Evolutionary conservation across 2,888 invertebrate species (phyloP), one percentile per base, ranked within the genome.

Genomic region (Gortyna flavago): DNA sequence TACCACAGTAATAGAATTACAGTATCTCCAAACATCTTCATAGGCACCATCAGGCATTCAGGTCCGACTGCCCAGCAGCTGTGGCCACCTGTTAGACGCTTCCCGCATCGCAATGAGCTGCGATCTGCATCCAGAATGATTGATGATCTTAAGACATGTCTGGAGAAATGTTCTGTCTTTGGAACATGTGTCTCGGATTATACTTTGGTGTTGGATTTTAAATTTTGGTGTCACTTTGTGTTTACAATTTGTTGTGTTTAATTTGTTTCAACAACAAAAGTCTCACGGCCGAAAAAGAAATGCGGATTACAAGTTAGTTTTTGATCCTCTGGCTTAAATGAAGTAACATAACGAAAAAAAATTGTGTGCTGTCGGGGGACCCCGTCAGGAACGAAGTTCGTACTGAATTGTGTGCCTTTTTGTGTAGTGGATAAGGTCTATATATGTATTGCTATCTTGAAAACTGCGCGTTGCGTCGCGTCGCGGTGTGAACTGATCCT

Each of bases 41-140:
- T 79, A 83, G 83, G 18, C 68, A 72, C 38, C 76, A 83, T 84
- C 83, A 84, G 61, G 61, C 71, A 84, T 83, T 84, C 83, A 73
- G 62, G 72, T 84, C 61, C 35, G 59, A 44, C 54, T 68, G 84
- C 21, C 75, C 87, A 78, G 70, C 88, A 88, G 79, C 88, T 88
- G 88, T 38, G 81, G 78, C 87, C 88, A 88, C 85, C 85, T 88
- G 85, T 84, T 81, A 80, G 72, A 84, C 80, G 88, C 70, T 61
- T 48, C 75, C 68, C 74, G 89, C 83, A 89, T 89, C 72, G 76
- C 83, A 89, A 89, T 89, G 89, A 88, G 86, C 75, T 64, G 69
- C n/a, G 72, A 79, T 77, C 80, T 82, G 72, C 80, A 85, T 75
- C 61, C 65, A n/a, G 75, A 81, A 76, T 87, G 87, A 87, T 88